Evolutionary conservation across 2,113 vertebrate genomes (phyloP).

Genomic region (Harpagus bidentatus): DNA sequence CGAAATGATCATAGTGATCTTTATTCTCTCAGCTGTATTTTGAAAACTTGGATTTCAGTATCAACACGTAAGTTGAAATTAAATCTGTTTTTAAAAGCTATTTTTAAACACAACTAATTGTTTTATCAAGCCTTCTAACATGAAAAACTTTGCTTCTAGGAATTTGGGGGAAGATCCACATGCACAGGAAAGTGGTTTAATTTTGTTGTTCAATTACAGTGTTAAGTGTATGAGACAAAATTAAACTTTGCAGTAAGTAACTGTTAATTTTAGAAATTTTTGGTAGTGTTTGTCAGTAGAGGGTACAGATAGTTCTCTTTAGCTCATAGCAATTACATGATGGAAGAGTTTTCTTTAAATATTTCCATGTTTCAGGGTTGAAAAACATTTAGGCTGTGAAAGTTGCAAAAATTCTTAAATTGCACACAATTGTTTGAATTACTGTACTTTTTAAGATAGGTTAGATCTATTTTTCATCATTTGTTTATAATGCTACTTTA

Average conservation of each 20-base stretch:
- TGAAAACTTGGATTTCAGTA: background rate
- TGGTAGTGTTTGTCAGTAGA: constrained; percentile 45
- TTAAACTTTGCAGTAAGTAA: constrained; percentile 46
- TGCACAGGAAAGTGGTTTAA: constrained; percentile 14
- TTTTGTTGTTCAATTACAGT: constrained; percentile 10
- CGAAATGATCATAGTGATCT: background rate
- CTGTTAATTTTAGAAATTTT: constrained; percentile 54
- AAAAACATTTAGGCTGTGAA: background rate
- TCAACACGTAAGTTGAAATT: background rate
- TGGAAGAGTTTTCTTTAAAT: constrained; percentile 13
- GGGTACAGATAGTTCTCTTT: constrained; percentile 53
- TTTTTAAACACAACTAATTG: background rate
- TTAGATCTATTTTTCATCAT: background rate
- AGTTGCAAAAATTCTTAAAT: background rate
- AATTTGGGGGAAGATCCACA: background rate
- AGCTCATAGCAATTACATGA: constrained; percentile 13
- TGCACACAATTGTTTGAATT: background rate
- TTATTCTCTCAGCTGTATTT: background rate
- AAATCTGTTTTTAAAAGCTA: background rate
- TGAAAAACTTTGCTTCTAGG: constrained; percentile 14
- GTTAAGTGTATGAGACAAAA: constrained; percentile 24
- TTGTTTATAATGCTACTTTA: background rate
- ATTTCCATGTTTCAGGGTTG: background rate
- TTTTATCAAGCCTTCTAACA: background rate
- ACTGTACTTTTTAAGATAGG: background rate